Percentiles rank a stretch among this genome's conserved stretches.
These are phyloP conservation scores for Helobdella robusta DNA, from an alignment of 2,888 invertebrate species.

Conservation along the genomic window DNA sequence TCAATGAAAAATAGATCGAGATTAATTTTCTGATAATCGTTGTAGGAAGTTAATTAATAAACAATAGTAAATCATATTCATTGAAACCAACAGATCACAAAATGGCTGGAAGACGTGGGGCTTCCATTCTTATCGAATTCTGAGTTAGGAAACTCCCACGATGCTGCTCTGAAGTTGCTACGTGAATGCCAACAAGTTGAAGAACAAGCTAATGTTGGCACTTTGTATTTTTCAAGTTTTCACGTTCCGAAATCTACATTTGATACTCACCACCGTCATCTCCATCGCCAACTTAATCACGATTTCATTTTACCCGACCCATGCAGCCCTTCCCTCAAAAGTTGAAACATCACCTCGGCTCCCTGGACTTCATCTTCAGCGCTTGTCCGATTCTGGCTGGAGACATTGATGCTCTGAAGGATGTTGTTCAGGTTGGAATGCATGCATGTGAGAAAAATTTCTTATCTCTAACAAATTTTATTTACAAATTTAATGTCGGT, in stretches of 20 bases:
- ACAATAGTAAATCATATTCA: not conserved
- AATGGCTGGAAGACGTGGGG: conserved; percentile 46
- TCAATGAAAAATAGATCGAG: too few species aligned
- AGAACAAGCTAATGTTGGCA: conserved; percentile 59
- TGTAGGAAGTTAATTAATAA: too few species aligned
- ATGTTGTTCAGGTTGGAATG: not conserved
- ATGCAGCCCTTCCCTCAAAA: conserved; percentile 21
- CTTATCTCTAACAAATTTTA: too few species aligned
- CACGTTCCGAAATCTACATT: not conserved
- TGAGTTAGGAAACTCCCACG: conserved; percentile 63
- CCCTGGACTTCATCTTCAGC: not conserved
- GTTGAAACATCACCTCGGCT: conserved; percentile 13
- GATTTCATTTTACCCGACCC: not conserved
- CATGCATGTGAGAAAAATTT: conserved; percentile 39
- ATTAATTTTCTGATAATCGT: too few species aligned
- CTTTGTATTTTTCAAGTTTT: not conserved
- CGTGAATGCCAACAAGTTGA: conserved; percentile 62
- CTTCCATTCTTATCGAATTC: conserved; percentile 49
- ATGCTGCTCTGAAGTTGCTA: conserved; percentile 61
- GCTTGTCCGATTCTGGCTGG: not conserved
- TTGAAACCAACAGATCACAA: conserved; percentile 39
- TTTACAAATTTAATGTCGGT: too few species aligned
- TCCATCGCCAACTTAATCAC: not conserved
- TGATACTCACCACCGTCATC: not conserved
- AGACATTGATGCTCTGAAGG: conserved; percentile 12